These are phyloP conservation scores for Portevinia maculata DNA, from an alignment of 2,888 invertebrate species.

Conservation along the genomic window DNA sequence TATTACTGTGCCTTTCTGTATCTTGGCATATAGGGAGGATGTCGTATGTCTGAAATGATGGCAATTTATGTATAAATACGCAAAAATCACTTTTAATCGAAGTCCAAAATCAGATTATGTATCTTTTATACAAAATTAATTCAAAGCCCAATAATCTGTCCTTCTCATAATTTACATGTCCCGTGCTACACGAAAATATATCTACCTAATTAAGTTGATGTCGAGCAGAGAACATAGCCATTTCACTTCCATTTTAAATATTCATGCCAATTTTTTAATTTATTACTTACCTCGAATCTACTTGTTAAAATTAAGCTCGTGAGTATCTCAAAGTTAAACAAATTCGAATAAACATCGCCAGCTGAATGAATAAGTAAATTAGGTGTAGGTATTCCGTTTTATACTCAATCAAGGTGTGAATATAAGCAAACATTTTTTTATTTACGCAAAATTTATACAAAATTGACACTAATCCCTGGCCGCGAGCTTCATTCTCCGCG, in stretches of 20 bases:
- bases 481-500: constrained; percentile 4
- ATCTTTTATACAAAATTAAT: constrained; percentile 61
- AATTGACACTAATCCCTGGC: constrained; percentile 43
- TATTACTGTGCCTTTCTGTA: too few relatives aligned
- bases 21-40: too few relatives aligned
- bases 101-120: constrained; percentile 44
- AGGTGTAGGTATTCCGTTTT: neutral
- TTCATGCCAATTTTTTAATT: constrained; percentile 60
- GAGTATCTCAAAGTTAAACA: constrained; percentile 10
- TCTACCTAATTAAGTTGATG: constrained; percentile 67
- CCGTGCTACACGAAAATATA: constrained; percentile 7
- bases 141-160: constrained; percentile 54
- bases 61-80: neutral
- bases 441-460: constrained; percentile 64
- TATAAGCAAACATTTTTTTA: constrained; percentile 48
- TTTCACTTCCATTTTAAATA: constrained; percentile 57
- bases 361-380: constrained; percentile 53
- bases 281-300: constrained; percentile 1
- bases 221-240: constrained; percentile 43
- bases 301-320: neutral
- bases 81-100: constrained; percentile 48
- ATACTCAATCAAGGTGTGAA: constrained; percentile 55
- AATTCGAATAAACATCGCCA: constrained; percentile 60
- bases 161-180: constrained; percentile 63
- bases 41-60: too few relatives aligned